A percentile compares a stretch with the other conserved stretches of the same genome.
Evolutionary conservation across 2,797 vertebrate genomes (phyloP).

Genomic region (Galago senegalensis): DNA sequence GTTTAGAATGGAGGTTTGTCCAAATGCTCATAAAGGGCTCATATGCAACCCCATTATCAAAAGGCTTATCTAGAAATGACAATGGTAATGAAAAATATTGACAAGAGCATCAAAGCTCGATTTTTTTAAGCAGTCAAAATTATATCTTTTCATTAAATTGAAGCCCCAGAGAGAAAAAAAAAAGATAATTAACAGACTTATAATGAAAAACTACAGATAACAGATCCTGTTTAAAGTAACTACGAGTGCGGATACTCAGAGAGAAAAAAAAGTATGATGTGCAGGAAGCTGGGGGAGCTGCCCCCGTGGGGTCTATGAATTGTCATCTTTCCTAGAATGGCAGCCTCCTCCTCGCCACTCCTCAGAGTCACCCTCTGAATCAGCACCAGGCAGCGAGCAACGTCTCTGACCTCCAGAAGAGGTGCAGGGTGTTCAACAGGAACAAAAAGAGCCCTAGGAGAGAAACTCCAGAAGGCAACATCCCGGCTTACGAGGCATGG

Average conservation of each 20-base stretch:
- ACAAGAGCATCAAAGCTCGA: slow-evolving; percentile 53
- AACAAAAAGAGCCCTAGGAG: not conserved
- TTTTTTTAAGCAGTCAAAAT: slow-evolving; percentile 66
- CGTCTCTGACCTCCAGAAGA: not conserved
- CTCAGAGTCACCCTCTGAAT: not conserved
- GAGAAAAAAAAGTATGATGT: not conserved
- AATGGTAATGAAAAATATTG: slow-evolving; percentile 62
- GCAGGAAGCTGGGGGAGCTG: not conserved
- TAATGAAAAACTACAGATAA: slow-evolving; percentile 50
- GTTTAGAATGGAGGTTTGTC: slow-evolving; percentile 60
- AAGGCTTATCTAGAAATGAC: slow-evolving; percentile 64
- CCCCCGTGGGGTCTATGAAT: not conserved
- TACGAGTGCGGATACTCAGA: not conserved
- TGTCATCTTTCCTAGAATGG: not conserved
- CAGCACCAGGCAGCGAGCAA: not conserved
- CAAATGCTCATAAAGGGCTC: slow-evolving; percentile 49
- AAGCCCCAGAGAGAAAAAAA: not conserved
- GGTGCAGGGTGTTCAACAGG: not conserved
- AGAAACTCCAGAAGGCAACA: not conserved
- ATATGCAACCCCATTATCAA: slow-evolving; percentile 59
- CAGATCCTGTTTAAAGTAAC: slow-evolving; percentile 31
- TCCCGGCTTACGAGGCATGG: not conserved
- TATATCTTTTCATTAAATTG: slow-evolving; percentile 69
- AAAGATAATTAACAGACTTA: slow-evolving; percentile 32
- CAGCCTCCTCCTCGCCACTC: not conserved